A percentile compares a stretch with the other conserved stretches of the same genome.
Conservation (phyloP, 1,140 invertebrate genomes). For the Zaprionus inermis region DNA sequence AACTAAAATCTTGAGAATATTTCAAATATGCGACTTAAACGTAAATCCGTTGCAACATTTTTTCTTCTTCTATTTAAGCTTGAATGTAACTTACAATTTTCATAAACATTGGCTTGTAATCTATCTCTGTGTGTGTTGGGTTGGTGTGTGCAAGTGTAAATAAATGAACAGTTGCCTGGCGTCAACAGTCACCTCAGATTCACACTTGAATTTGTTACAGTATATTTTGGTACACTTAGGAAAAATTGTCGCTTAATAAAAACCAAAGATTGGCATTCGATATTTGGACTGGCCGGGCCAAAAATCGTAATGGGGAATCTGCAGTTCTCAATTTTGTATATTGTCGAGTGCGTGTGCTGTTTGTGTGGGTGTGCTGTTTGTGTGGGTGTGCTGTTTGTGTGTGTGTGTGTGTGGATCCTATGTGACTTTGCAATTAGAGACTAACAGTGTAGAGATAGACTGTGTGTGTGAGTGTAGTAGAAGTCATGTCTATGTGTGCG, state of each 20-base stretch:
- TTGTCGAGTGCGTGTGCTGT: not conserved
- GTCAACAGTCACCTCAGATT: conserved; percentile 8
- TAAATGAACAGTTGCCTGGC: conserved; percentile 21
- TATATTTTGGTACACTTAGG: not conserved
- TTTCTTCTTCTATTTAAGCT: conserved; percentile 10
- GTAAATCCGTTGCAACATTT: not conserved
- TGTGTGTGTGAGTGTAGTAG: conserved; percentile 13
- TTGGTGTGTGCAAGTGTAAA: not conserved
- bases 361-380: not conserved
- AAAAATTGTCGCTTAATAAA: conserved; percentile 1
- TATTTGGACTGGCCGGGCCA: conserved; percentile 23
- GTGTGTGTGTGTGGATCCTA: not conserved
- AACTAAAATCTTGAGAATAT: conserved; percentile 45
- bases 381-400: not conserved
- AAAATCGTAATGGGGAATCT: conserved; percentile 23
- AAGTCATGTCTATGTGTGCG: conserved; percentile 13
- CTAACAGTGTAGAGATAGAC: not conserved
- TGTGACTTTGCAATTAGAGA: conserved; percentile 32
- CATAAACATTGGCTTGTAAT: conserved; percentile 22
- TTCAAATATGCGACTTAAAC: conserved; percentile 36
- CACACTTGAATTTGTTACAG: not conserved
- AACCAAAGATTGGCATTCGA: conserved; percentile 31
- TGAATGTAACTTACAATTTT: conserved; percentile 47
- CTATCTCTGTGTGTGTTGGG: not conserved
- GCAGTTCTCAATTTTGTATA: not conserved